Conservation (phyloP, 2,113 vertebrate species). For the Macquaria australasica region DNA sequence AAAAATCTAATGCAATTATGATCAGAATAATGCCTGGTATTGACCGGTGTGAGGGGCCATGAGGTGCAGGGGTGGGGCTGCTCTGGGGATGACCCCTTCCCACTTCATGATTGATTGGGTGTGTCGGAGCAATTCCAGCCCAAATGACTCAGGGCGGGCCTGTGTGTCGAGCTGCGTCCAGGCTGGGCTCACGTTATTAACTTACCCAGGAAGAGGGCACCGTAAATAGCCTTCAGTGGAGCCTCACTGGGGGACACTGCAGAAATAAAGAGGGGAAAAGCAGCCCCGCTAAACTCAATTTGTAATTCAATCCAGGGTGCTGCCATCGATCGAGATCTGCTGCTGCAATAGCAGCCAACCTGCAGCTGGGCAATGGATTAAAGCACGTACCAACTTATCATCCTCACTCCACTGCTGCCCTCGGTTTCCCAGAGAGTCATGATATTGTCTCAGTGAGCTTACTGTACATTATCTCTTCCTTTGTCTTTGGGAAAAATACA, state of each 20-base stretch:
- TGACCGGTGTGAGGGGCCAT: constrained; percentile 65
- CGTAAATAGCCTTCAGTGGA: constrained; percentile 77
- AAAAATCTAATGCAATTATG: constrained; percentile 77
- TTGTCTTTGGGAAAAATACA: background rate
- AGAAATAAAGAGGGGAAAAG: constrained; percentile 72
- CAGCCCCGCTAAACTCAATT: constrained; percentile 81
- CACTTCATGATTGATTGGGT: constrained; percentile 79
- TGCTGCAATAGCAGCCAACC: constrained; percentile 53
- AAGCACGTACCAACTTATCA: constrained; percentile 37
- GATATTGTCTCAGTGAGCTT: constrained; percentile 7
- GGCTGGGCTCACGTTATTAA: constrained; percentile 74
- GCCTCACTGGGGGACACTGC: constrained; percentile 74
- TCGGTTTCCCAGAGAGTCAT: constrained; percentile 11
- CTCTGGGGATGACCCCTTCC: constrained; percentile 76
- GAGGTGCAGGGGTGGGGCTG: constrained; percentile 65
- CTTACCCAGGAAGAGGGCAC: constrained; percentile 80
- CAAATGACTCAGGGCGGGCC: constrained; percentile 66
- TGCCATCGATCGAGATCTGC: constrained; percentile 77
- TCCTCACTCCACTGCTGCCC: constrained; percentile 6
- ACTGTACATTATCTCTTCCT: background rate
- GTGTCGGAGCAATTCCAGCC: constrained; percentile 73
- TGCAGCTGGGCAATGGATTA: constrained; percentile 57
- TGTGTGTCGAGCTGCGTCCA: constrained; percentile 60
- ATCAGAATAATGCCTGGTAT: constrained; percentile 78
- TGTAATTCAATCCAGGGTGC: constrained; percentile 80